These are phyloP conservation scores for Phocoena phocoena DNA, from an alignment of 2,113 vertebrate species.

Conservation along the genomic window DNA sequence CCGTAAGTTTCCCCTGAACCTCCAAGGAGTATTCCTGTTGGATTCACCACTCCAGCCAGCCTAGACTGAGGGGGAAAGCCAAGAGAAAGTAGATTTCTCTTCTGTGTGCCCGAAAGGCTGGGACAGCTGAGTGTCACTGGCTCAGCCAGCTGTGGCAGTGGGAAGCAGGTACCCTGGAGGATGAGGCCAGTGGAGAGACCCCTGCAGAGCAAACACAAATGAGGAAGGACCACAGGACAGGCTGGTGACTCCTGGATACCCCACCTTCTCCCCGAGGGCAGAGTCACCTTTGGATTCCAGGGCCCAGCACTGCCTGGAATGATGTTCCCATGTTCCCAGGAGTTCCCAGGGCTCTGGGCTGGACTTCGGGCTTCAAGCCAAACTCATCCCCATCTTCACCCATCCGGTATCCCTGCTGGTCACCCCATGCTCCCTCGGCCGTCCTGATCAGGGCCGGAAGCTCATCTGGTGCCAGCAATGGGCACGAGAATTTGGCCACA, in stretches of 20 bases:
- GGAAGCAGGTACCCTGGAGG: background rate
- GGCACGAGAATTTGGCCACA: background rate
- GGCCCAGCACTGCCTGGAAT: background rate
- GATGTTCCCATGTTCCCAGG: background rate
- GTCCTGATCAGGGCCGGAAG: background rate
- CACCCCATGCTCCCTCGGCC: background rate
- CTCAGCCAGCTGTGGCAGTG: background rate
- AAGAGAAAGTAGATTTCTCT: background rate
- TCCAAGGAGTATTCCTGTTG: background rate
- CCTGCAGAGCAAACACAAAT: background rate
- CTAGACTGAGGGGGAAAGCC: background rate
- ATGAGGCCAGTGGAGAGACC: background rate
- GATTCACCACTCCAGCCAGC: background rate
- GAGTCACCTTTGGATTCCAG: background rate
- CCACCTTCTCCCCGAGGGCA: background rate
- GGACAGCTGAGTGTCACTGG: background rate
- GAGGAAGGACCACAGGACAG: background rate
- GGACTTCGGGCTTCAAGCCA: background rate
- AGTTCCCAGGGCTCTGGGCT: background rate
- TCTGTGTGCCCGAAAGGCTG: rapidly evolving
- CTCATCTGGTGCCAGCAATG: background rate
- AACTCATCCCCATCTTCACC: background rate
- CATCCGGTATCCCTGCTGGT: background rate
- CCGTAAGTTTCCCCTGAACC: background rate
- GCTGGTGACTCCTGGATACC: background rate